Base-by-base conservation (phyloP, 37 sponge, comb jelly and placozoan genomes). In the Oopsacas minuta region DNA sequence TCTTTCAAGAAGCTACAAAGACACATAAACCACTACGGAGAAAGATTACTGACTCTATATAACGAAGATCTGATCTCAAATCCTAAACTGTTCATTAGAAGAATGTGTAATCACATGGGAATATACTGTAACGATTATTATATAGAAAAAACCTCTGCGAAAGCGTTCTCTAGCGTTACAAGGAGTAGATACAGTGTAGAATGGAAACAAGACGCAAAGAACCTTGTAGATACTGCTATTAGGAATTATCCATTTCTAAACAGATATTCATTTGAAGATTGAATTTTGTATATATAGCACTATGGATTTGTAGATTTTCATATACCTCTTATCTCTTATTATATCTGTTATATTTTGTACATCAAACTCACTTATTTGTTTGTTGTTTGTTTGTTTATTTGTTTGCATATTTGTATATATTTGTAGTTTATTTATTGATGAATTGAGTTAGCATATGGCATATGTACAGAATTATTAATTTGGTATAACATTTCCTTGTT, bases 201-300 rank as follows among this genome's bases (percentile, higher is more conserved):
- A 15, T 90, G 90, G 90, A 86, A 87, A 36, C 87, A 85, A 7
- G 28, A 81, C 0, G 81, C 84, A n/a, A 81, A 87, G 30, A 39
- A 87, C 23, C 37, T 81, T 23, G 90, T 90, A 52, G 82, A 30
- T 28, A 36, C 82, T 20, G 53, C 85, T 1, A 86, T 86, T 49
- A 32, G 84, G 82, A 81, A 84, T 22, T 82, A 38, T 37, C 28
- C 20, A 39, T 52, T 39, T 39, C 39, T 90, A 0, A 39, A 81
- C 17, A 83, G 85, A 83, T 90, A 90, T 84, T 83, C 83, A 17
- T 87, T 87, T 49, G 28, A 35, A n/a, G n/a, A n/a, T n/a, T n/a
- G n/a, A n/a, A n/a, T n/a, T n/a, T n/a, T n/a, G n/a, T n/a, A n/a
- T n/a, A n/a, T n/a, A n/a, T n/a, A n/a, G n/a, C n/a, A n/a, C n/a